Conservation (phyloP, 2,797 vertebrate genomes). For the Hyperoplus immaculatus region DNA sequence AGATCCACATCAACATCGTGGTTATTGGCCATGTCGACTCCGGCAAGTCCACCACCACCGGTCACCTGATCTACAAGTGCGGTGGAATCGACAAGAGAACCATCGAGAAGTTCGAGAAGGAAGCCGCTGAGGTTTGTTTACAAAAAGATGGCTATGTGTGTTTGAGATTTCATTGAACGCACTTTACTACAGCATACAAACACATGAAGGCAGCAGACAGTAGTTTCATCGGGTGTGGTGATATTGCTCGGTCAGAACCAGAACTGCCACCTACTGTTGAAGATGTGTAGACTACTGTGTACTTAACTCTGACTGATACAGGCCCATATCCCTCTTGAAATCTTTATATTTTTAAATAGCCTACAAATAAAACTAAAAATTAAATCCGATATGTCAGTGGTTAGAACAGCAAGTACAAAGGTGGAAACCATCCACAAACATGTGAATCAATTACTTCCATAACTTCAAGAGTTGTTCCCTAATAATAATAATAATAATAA, state of each 20-base stretch:
- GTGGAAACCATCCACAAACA: background rate
- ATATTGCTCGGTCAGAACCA: background rate
- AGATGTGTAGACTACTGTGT: constrained; percentile 6
- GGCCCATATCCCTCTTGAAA: too few species aligned
- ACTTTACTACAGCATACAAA: rapidly evolving
- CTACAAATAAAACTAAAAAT: background rate
- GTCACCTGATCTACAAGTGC: constrained; percentile 88
- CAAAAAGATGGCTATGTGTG: too few species aligned
- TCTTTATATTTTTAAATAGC: too few species aligned
- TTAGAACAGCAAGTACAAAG: background rate
- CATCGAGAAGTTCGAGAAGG: constrained; percentile 89
- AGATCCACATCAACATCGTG: constrained; percentile 88
- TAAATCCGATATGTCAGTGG: background rate
- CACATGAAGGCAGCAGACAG: background rate
- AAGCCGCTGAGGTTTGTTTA: constrained; percentile 84
- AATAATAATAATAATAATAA: background rate
- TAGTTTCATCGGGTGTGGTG: constrained; percentile 42
- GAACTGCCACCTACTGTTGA: constrained; percentile 61
- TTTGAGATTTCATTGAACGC: too few species aligned
- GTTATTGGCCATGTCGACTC: constrained; percentile 89
- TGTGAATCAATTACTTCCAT: background rate
- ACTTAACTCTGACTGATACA: background rate
- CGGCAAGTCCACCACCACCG: constrained; percentile 87
- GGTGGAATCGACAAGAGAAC: constrained; percentile 88
- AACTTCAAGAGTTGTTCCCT: background rate